These are phyloP conservation scores for Monodelphis domestica DNA, from an alignment of 2,797 vertebrate genomes.

Conservation along the genomic window DNA sequence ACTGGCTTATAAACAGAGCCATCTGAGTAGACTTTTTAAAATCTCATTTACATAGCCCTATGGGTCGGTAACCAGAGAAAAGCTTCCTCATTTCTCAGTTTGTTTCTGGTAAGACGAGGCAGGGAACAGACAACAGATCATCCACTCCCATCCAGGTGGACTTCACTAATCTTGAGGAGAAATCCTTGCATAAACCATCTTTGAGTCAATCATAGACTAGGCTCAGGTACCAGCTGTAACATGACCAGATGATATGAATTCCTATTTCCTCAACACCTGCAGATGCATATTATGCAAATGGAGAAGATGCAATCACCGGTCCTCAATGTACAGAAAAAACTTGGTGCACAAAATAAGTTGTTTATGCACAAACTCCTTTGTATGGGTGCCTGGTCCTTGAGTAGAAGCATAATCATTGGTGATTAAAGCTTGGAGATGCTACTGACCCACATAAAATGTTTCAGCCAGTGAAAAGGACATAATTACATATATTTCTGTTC, in stretches of 20 bases:
- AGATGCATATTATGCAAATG: slow-evolving; percentile 5
- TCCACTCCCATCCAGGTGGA: slow-evolving; percentile 26
- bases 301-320: background rate
- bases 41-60: background rate
- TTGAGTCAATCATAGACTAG: slow-evolving; percentile 55
- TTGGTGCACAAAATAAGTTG: background rate
- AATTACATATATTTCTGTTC: background rate
- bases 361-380: background rate
- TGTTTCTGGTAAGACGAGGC: slow-evolving; percentile 5
- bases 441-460: slow-evolving; percentile 23
- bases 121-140: slow-evolving; percentile 17
- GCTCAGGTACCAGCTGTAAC: slow-evolving; percentile 44
- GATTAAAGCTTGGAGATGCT: background rate
- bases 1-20: background rate
- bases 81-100: background rate
- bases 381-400: background rate
- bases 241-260: slow-evolving; percentile 14
- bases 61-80: background rate
- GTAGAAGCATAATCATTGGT: slow-evolving; percentile 7
- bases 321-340: background rate
- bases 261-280: background rate
- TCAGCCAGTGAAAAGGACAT: background rate
- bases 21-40: background rate
- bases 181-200: slow-evolving; percentile 34
- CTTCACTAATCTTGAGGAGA: slow-evolving; percentile 53